Evolutionary conservation across 1,140 invertebrate genomes (phyloP), one percentile per base, ranked within the genome.

Genomic region (Adoxophyes honmai): DNA sequence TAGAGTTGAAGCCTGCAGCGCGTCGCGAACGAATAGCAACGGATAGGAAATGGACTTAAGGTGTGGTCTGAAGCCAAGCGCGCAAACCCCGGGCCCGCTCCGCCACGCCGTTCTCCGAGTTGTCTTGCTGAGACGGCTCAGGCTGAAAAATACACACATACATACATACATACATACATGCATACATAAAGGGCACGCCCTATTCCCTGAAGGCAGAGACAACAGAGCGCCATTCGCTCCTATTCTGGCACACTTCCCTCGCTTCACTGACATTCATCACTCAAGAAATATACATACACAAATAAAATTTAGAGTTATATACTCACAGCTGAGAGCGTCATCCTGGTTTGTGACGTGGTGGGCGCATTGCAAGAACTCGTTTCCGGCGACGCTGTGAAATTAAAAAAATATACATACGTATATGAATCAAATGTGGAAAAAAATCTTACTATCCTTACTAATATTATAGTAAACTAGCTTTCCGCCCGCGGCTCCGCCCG

Each of bases 311-410:
- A 51, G 2, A 9, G 36, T 1, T 18, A 34, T 34, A 38, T 52
- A 78, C 81, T 81, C 63, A 86, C 83, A 59, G 81, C 83, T n/a
- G 83, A 86, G 42, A 82, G 53, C 0, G 83, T 84, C 75, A 82
- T 68, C 10, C 79, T 67, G 4, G 83, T 76, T 18, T 84, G 83
- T 9, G 83, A 86, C 10, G 81, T 82, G 0, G 79, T 78, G 0
- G 75, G 70, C 42, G 81, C 75, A 21, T 86, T 82, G 48, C 74
- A 82, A 0, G 83, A 86, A 61, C 81, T 84, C 0, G 80, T 79
- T 62, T 86, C 83, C 6, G 83, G 83, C 4, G 83, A 86, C 4
- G 73, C 83, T 86, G 62, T 0, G 75, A 64, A 28, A n/a, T n/a
- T n/a, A n/a, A n/a, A n/a, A n/a, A n/a, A n/a, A n/a, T n/a, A n/a